Evolutionary conservation across 2,797 vertebrate species (phyloP), one percentile per base, ranked within the genome.

Genomic region (Gymnocypris eckloni): DNA sequence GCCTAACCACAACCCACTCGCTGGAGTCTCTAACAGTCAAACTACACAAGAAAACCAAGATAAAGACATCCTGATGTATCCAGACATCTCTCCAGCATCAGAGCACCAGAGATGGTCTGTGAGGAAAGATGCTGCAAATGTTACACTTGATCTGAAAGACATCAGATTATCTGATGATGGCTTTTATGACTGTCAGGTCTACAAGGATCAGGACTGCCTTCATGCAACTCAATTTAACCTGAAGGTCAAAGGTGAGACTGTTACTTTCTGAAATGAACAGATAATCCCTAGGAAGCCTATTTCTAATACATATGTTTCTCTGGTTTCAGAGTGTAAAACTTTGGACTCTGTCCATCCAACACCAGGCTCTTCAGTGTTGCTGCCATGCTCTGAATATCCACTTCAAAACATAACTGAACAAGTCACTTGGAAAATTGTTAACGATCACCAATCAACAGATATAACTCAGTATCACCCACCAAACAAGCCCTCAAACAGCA

Each of bases 361-460:
- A 20, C 20, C 4, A 71, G 8, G 52, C 7, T 79, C 79, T 16
- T 11, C 3, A 25, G 73, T 54, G 64, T 69, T 48, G 18, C 71
- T 89, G 28, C 15, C 66, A 37, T 89, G 88, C 59, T 80, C 85
- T 82, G 70, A 82, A 70, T 25, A 10, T 66, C 2, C 48, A 37
- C 25, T 0, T 61, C 48, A 67, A 1, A 0, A 64, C 75, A 67
- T 8, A 52, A 4, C 1, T 50, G 41, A 20, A 4, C 22, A 25
- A 10, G 48, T 69, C 0, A 25, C 6, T 50, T 89, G 88, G 88
- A 70, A 79, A 41, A 18, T 85, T 10, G 0, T 87, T 82, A 0
- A 3, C 18, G 79, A 79, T 72, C 52, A 69, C 2, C 0, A 1
- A 1, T 0, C n/a, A 45, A 48, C 1, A 43, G 41, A 39, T 2